phyloP scores from a whole-genome alignment of 2,888 invertebrate species.

The Heliconius hortense region DNA sequence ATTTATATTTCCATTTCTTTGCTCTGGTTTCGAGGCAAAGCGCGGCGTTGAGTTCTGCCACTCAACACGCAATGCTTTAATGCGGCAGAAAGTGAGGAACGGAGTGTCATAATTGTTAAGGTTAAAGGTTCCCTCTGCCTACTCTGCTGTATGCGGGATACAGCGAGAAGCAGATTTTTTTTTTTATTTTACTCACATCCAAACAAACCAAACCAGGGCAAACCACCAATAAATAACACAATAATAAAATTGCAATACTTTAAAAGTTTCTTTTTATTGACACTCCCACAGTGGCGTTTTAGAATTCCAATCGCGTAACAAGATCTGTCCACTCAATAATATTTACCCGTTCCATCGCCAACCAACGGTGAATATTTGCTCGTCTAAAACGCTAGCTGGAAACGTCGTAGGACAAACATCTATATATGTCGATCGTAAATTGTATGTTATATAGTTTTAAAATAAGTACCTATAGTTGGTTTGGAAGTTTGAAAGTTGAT shows the following conservation, averaged over 20 bases:
- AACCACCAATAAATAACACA: neutral
- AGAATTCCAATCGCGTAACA: slow-evolving; percentile 30
- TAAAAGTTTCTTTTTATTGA: slow-evolving; percentile 18
- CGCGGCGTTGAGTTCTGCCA: too few relatives aligned
- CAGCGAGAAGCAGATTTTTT: too few relatives aligned
- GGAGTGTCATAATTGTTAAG: too few relatives aligned
- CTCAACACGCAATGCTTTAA: too few relatives aligned
- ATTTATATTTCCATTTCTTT: too few relatives aligned
- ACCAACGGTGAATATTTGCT: slow-evolving; percentile 28
- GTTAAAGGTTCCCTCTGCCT: too few relatives aligned
- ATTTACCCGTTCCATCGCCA: slow-evolving; percentile 23
- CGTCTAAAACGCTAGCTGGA: slow-evolving; percentile 27
- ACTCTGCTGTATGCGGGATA: too few relatives aligned
- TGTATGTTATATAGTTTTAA: slow-evolving; percentile 2
- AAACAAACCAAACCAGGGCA: neutral
- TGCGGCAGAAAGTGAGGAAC: too few relatives aligned
- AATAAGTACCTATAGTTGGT: neutral
- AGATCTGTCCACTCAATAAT: slow-evolving; percentile 33
- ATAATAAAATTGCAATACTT: slow-evolving; percentile 3
- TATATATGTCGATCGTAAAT: slow-evolving; percentile 20
- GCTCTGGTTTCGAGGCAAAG: too few relatives aligned
- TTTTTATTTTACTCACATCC: neutral
- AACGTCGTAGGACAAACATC: slow-evolving; percentile 25
- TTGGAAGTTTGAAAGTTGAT: neutral
- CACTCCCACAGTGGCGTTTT: slow-evolving; percentile 17